Conservation (phyloP, 2,888 invertebrate genomes). For the Tenthredo mesomela region DNA sequence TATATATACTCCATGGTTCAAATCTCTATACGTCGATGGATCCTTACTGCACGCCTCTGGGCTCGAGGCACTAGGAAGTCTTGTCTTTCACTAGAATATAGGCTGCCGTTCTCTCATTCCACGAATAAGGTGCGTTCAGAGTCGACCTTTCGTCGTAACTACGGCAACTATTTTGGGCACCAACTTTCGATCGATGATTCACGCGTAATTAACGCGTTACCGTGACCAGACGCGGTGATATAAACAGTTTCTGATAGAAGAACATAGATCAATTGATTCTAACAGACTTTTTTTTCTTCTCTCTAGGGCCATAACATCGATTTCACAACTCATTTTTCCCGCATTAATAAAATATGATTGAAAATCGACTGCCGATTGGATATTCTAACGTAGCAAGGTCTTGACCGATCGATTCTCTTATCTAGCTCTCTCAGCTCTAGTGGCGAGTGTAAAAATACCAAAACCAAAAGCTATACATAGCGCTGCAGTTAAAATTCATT, state of each 20-base stretch:
- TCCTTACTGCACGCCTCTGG: not conserved
- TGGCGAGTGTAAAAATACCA: not conserved
- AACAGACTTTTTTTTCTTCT: not conserved
- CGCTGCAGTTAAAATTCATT: not conserved
- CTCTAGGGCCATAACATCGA: not conserved
- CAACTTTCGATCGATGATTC: slow-evolving; percentile 37
- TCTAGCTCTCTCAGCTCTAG: not conserved
- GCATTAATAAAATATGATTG: not conserved
- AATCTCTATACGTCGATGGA: slow-evolving; percentile 24
- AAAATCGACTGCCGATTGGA: not conserved
- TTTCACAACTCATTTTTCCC: not conserved
- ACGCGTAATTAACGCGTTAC: slow-evolving; percentile 40
- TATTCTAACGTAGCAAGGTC: not conserved
- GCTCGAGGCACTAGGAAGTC: not conserved
- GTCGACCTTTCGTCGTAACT: slow-evolving; percentile 20
- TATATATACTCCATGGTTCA: not conserved
- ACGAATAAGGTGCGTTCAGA: slow-evolving; percentile 15
- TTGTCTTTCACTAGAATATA: not conserved
- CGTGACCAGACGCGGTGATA: slow-evolving; percentile 39
- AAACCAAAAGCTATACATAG: slow-evolving; percentile 17
- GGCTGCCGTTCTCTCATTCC: slow-evolving; percentile 34
- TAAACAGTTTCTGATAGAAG: slow-evolving; percentile 20
- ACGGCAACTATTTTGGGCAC: slow-evolving; percentile 33
- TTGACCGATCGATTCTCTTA: slow-evolving; percentile 12
- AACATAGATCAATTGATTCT: slow-evolving; percentile 5